Conservation (phyloP, 2,113 vertebrate species). For the Raja brachyura region DNA sequence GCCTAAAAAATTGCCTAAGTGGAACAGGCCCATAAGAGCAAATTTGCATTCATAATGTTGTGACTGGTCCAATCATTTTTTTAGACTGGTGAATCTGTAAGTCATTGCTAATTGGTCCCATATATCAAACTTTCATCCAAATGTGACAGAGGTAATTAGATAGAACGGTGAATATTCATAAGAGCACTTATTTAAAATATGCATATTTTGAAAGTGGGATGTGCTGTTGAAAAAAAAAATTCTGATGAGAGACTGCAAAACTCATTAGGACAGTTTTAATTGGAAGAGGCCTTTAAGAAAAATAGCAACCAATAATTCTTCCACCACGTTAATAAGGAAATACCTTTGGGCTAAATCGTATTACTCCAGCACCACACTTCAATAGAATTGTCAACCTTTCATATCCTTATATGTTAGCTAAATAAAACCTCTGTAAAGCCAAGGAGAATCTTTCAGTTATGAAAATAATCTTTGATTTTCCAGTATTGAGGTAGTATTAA, state of each 20-base stretch:
- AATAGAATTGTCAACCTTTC: background rate
- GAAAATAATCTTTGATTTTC: background rate
- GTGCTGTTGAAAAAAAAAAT: background rate
- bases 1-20: too few species aligned
- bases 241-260: background rate
- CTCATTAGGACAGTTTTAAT: background rate
- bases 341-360: background rate
- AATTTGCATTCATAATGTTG: background rate
- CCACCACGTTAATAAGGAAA: background rate
- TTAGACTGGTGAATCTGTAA: background rate
- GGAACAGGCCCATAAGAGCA: too few species aligned
- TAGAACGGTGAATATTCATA: constrained; percentile 23
- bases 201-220: background rate
- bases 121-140: background rate
- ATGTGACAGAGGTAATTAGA: background rate
- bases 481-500: background rate
- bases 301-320: background rate
- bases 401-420: background rate
- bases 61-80: background rate
- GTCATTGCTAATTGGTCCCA: constrained; percentile 25
- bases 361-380: background rate
- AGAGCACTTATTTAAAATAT: background rate
- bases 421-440: background rate
- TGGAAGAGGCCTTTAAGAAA: background rate
- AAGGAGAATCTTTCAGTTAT: background rate